A percentile compares a stretch with the other conserved stretches of the same genome.
These are phyloP conservation scores for Drosophila diplacantha DNA, from an alignment of 2,888 invertebrate species.

Conservation along the genomic window DNA sequence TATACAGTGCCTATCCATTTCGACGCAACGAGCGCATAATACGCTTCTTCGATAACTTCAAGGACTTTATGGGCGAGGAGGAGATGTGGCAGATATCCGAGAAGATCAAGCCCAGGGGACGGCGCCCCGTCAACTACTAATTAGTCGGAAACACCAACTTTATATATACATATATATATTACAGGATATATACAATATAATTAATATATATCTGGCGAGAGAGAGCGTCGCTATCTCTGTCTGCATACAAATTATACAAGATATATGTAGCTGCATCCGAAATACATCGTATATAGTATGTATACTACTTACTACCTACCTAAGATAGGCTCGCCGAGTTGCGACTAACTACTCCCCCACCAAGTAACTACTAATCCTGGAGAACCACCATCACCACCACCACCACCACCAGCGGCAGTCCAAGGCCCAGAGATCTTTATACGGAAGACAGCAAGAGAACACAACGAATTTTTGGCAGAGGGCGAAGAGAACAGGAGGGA, in stretches of 20 bases:
- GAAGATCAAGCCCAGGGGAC: conserved; percentile 89
- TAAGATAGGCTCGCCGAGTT: conserved; percentile 23
- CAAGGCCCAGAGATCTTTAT: conserved; percentile 21
- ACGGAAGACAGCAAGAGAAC: conserved; percentile 15
- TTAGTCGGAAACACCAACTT: conserved; percentile 47
- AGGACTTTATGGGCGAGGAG: conserved; percentile 96
- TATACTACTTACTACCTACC: conserved; percentile 15
- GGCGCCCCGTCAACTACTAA: conserved; percentile 74
- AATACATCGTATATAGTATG: conserved; percentile 22
- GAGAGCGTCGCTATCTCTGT: conserved; percentile 46
- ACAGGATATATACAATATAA: conserved; percentile 17
- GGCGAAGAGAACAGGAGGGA: too few relatives aligned
- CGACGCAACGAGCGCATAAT: conserved; percentile 96
- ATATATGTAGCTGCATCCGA: conserved; percentile 17
- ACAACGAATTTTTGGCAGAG: conserved; percentile 40
- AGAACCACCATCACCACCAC: neutral
- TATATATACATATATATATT: conserved; percentile 16
- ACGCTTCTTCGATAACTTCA: conserved; percentile 97
- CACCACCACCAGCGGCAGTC: neutral
- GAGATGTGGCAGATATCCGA: conserved; percentile 99
- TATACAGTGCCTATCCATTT: conserved; percentile 90
- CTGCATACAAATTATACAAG: conserved; percentile 32
- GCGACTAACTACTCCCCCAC: conserved; percentile 27
- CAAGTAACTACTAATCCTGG: conserved; percentile 13
- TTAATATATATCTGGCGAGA: conserved; percentile 8